Conservation (phyloP, 2,888 invertebrate genomes). For the Parnassius orleans region DNA sequence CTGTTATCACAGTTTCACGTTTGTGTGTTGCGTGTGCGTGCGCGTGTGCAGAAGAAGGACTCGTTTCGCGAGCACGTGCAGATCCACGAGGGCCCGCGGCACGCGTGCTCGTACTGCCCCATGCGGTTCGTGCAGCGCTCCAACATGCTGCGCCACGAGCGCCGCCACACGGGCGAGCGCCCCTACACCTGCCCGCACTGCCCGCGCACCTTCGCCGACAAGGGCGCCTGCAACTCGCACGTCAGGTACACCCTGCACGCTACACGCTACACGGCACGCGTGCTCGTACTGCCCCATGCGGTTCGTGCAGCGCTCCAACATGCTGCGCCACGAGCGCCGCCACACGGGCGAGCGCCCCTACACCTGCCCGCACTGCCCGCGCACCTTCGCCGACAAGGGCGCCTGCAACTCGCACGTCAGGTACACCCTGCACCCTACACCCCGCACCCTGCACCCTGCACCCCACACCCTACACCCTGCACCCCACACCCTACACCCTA, state of each 20-base stretch:
- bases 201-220: slow-evolving; percentile 77
- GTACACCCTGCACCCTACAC: slow-evolving; percentile 34
- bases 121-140: slow-evolving; percentile 82
- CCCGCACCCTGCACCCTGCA: no score
- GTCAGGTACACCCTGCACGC: slow-evolving; percentile 48
- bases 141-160: slow-evolving; percentile 80
- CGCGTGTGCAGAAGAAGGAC: slow-evolving; percentile 68
- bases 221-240: slow-evolving; percentile 80
- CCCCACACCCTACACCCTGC: no score
- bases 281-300: slow-evolving; percentile 82
- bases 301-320: slow-evolving; percentile 81
- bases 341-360: slow-evolving; percentile 82
- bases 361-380: slow-evolving; percentile 74
- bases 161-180: slow-evolving; percentile 80
- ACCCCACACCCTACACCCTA: no score
- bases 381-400: slow-evolving; percentile 81
- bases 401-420: slow-evolving; percentile 77
- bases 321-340: slow-evolving; percentile 78
- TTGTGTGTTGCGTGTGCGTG: not conserved
- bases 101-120: slow-evolving; percentile 81
- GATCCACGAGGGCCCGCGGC: slow-evolving; percentile 81
- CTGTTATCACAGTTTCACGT: no score
- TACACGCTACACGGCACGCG: slow-evolving; percentile 79
- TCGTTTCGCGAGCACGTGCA: slow-evolving; percentile 80
- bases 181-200: slow-evolving; percentile 80